Evolutionary conservation across 2,888 invertebrate genomes (phyloP), one percentile per base, ranked within the genome.

Genomic region (Sinhomidia bicolor): DNA sequence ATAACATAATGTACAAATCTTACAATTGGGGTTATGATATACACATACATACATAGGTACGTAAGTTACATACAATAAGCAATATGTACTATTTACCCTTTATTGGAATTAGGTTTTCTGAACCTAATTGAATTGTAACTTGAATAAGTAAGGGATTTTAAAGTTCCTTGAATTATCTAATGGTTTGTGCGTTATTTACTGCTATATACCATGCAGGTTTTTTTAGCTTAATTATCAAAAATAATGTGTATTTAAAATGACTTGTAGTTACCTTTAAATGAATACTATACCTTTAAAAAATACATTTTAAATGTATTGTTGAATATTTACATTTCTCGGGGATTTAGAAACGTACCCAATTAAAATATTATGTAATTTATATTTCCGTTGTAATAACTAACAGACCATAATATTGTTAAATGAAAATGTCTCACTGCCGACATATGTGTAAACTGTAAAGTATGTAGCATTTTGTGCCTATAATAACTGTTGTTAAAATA

Each of bases 291-390:
- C 51, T n/a, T 57, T n/a, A n/a, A 47, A 29, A 51, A n/a, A 14
- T 54, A 57, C 41, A 68, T 54, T 78, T 51, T 14, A 71, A 60
- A 82, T 60, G 80, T 81, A 41, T 71, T 81, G 47, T 71, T 57
- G 44, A 80, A 60, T 87, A 85, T 79, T 85, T 79, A 85, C 85
- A 85, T 20, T 44, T 81, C 81, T 87, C 86, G 81, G 86, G 86
- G 81, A 87, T 85, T 78, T 36, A 36, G 14, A 29, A 74, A 84
- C 76, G 44, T 62, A 84, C 60, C 62, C 9, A 57, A 32, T 32
- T 57, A 57, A n/a, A 47, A 44, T 23, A 74, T 9, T 36, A 14
- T 71, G 26, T 78, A 78, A 78, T 57, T 78, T 78, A 78, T 78
- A 26, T 12, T 2, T 23, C 7, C 20, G 9, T 65, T 29, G 29